Evolutionary conservation across 2,113 vertebrate species (phyloP), one percentile per base, ranked within the genome.

Genomic region (Sebastes schlegelii): DNA sequence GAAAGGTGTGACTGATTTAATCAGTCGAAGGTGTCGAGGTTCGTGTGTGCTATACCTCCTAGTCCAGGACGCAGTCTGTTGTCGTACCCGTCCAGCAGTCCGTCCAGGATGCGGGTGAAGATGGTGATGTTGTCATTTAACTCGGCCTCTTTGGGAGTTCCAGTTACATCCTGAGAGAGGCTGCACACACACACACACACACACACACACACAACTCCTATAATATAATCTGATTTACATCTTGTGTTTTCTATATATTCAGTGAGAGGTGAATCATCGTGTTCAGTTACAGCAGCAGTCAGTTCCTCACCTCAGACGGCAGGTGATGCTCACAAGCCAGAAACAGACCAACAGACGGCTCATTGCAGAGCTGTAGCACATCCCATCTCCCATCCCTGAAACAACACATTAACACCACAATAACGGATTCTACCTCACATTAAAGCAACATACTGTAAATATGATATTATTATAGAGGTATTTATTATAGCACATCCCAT

Each of bases 111-210:
- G 89, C 97, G 95, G 11, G 98, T 99, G 93, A 99, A 99, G 87
- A 99, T 96, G 0, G 97, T 99, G 86, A 99, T 99, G 91, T 99
- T 99, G 94, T 99, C 96, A 88, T 98, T 98, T 74, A 96, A 46
- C 55, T 97, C 96, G 19, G 94, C 83, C 82, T 97, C 96, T 84
- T 96, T 97, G 9, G 95, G 95, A 6, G 96, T 91, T 74, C 95
- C 93, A 8, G 96, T 95, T 45, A 97, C 95, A 5, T 96, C 96
- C 91, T 99, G 98, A 0, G 95, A 96, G 84, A 97, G 94, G 92
- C 98, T 64, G 62, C 0, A 40, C 11, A 16, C 34, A 34, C 34
- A 34, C 34, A 34, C 34, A 34, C 34, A 34, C 34, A 34, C 26
- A 34, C 26, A 34, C 26, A 34, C 26, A 34, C 34, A 34, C 34